These are phyloP conservation scores for Austrofundulus limnaeus DNA, from an alignment of 2,113 vertebrate genomes.

Conservation along the genomic window DNA sequence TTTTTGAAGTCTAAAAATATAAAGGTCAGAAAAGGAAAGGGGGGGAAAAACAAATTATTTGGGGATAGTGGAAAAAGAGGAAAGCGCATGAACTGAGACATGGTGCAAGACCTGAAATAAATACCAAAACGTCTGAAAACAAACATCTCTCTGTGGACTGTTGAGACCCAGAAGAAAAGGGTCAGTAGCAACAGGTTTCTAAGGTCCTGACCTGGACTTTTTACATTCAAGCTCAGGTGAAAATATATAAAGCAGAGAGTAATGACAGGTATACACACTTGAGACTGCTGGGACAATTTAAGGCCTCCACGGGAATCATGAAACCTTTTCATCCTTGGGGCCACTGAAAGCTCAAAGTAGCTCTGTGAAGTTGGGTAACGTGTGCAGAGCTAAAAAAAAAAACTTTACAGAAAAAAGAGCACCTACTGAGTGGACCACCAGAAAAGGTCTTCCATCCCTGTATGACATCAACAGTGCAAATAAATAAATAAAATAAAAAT, in stretches of 20 bases:
- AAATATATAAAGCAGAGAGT: too few species aligned
- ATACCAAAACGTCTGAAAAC: not conserved
- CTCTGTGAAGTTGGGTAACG: not conserved
- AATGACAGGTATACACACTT: not conserved
- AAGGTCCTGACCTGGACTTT: not conserved
- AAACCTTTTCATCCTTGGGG: not conserved
- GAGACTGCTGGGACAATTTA: not conserved
- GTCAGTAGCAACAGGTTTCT: not conserved
- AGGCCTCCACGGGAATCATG: not conserved
- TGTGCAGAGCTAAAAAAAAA: too few species aligned
- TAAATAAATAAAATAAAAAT: too few species aligned
- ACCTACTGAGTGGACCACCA: too few species aligned
- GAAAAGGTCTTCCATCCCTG: too few species aligned
- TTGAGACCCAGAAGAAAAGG: not conserved
- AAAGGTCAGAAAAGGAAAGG: not conserved
- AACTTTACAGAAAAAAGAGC: not conserved
- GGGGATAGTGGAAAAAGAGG: not conserved
- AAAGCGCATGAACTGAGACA: not conserved
- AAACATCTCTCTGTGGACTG: not conserved
- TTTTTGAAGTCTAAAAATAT: conserved; percentile 4
- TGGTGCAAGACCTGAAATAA: not conserved
- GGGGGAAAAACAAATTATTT: not conserved
- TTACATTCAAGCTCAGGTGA: not conserved
- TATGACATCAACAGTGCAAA: too few species aligned
- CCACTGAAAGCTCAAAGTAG: not conserved